Evolutionary conservation across 2,888 invertebrate genomes (phyloP), one percentile per base, ranked within the genome.

Genomic region (Podotricha telesiphe): DNA sequence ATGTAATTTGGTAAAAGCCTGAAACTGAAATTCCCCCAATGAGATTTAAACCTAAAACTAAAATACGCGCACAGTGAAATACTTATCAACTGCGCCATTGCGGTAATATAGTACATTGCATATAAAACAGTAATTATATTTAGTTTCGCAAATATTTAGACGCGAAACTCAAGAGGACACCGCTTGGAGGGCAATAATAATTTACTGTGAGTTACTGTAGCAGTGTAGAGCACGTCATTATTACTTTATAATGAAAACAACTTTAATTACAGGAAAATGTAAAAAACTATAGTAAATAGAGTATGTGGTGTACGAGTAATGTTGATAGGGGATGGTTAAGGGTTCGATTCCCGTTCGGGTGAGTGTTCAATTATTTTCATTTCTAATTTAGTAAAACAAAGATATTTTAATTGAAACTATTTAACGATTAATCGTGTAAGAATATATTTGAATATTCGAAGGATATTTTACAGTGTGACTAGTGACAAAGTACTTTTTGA

Each of bases 191-290:
- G 22, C 6, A 22, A 59, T 59, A 45, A 59, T 59, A 22, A 59
- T 45, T 59, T 55, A 59, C 0, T 59, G 28, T n/a, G 59, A 59
- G 59, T 22, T 22, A 42, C 55, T 55, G 10, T 28, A n/a, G 11
- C 28, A 4, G 45, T 45, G 45, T 59, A 17, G 45, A 59, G 59
- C 17, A 28, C 45, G 11, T 22, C 45, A 28, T 59, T 59, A 59
- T 59, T 59, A 59, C 22, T 59, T 59, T 59, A 42, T 58, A 42
- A 58, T 45, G 22, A 59, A 59, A 28, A 22, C 59, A 22, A 17
- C 22, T 4, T 15, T 42, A 19, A 13, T 13, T 5, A 19, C 17
- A 20, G 3, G 11, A 20, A 50, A 50, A 50, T 50, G 22, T 50
- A 11, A 22, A 2, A 48, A 48, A 48, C 3, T 37, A 8, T 37